Conservation (phyloP, 2,113 vertebrate genomes). For the Zootoca vivipara region DNA sequence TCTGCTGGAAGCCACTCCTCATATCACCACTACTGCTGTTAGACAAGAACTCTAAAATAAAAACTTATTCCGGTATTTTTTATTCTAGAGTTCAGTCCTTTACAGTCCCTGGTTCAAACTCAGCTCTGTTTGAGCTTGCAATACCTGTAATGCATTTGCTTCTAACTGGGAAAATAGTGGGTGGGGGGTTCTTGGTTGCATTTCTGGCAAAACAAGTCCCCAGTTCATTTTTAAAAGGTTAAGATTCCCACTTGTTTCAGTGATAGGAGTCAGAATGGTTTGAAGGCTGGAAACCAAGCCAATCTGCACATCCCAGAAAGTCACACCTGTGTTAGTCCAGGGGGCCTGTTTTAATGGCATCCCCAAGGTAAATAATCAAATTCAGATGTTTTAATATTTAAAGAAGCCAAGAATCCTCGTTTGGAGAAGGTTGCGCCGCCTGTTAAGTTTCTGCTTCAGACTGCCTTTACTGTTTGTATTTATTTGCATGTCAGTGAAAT, state of each 20-base stretch:
- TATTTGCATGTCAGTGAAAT: not conserved
- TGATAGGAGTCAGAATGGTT: not conserved
- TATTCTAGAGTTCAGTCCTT: not conserved
- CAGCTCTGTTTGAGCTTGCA: not conserved
- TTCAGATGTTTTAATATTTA: not conserved
- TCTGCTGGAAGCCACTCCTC: too few relatives aligned
- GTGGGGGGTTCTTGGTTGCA: not conserved
- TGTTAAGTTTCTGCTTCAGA: not conserved
- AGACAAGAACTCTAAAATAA: too few relatives aligned
- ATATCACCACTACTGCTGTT: too few relatives aligned
- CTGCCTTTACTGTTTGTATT: not conserved
- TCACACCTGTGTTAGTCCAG: not conserved
- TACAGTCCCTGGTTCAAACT: not conserved
- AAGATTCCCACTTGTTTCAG: not conserved
- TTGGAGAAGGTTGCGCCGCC: not conserved
- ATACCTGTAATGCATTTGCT: not conserved
- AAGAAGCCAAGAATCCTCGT: not conserved
- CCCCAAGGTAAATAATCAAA: not conserved
- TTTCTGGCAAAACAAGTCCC: not conserved
- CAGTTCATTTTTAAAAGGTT: not conserved
- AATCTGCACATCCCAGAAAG: not conserved
- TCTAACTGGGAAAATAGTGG: not conserved
- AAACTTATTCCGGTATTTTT: too few relatives aligned
- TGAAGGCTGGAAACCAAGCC: not conserved
- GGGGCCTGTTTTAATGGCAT: not conserved